These are phyloP conservation scores for Cynopterus brachyotis DNA, from an alignment of 2,113 vertebrate species.

Conservation along the genomic window DNA sequence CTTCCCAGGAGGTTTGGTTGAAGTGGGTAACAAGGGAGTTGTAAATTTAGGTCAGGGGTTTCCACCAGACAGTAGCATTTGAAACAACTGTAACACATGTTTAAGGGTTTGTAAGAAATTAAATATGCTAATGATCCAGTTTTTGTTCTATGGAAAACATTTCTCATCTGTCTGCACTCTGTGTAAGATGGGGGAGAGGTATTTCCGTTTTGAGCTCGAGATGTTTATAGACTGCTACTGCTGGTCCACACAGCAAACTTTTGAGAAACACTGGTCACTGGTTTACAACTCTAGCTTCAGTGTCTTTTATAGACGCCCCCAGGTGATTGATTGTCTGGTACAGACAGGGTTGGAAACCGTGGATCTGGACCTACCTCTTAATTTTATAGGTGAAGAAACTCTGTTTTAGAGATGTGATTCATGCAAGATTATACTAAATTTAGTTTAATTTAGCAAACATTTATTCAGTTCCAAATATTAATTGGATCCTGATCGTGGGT, in stretches of 20 bases:
- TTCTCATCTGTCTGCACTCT: not conserved
- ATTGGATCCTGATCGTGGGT: not conserved
- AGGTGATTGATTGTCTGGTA: no score
- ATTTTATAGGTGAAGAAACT: not conserved
- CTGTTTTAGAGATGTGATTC: not conserved
- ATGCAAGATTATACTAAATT: not conserved
- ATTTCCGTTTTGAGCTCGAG: not conserved
- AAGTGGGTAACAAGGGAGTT: not conserved
- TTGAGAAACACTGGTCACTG: not conserved
- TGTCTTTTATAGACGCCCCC: not conserved
- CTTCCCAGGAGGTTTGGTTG: not conserved
- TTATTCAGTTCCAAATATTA: not conserved
- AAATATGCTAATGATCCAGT: not conserved
- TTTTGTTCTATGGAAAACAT: not conserved
- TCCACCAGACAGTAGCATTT: not conserved
- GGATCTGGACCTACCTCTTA: not conserved
- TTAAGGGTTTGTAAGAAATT: not conserved
- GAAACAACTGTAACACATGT: not conserved
- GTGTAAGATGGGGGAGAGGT: not conserved
- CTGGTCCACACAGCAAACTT: not conserved
- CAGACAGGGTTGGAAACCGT: not conserved
- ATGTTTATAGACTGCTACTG: not conserved
- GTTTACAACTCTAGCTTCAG: not conserved
- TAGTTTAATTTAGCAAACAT: not conserved
- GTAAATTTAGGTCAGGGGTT: conserved; percentile 29